Base-by-base conservation (phyloP, 2,888 invertebrate species). In the Muschampia plurimacula region DNA sequence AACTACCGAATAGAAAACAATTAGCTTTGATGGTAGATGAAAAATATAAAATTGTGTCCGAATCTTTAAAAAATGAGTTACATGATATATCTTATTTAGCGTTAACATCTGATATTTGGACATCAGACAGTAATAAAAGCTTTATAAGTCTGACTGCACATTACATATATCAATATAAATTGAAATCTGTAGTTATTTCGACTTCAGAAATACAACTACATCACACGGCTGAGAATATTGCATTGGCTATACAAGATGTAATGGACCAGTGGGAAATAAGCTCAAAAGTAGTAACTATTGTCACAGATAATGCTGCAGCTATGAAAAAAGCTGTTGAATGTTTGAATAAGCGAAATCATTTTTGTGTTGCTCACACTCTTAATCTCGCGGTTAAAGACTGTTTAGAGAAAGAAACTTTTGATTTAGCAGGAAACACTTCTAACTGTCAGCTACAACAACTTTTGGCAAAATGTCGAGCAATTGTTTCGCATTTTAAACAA, bases 351-450 rank as follows among this genome's bases (percentile, higher is more conserved):
- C 12, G 44, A 46, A 46, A 46, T 46, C 44, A 46, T 46, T 46
- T 46, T 12, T 46, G 44, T 46, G 44, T 46, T 46, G 10, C 44
- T 12, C 44, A 46, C 10, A 46, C 44, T 2, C 12, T 46, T 2
- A 46, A 46, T 46, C 12, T 46, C 2, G 44, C 44, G 2, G 12
- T 46, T 12, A 46, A 46, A 46, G 44, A 46, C 44, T 46, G 44
- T 74, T 28, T 77, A 72, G 75, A 76, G 66, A 76, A 3, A 32
- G 32, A 32, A 32, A 32, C 66, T 12, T 66, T 74, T 69, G 70
- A 74, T 74, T 72, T 72, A 57, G 75, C 39, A 74, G 72, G 44
- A 39, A 73, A 72, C 62, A 75, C 62, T 69, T 74, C 65, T 69
- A 71, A 73, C 70, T 60, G 63, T 71, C 74, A 73, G 64, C 64